Evolutionary conservation across 2,113 vertebrate species (phyloP), one percentile per base, ranked within the genome.

Genomic region (Oryzias curvinotus): DNA sequence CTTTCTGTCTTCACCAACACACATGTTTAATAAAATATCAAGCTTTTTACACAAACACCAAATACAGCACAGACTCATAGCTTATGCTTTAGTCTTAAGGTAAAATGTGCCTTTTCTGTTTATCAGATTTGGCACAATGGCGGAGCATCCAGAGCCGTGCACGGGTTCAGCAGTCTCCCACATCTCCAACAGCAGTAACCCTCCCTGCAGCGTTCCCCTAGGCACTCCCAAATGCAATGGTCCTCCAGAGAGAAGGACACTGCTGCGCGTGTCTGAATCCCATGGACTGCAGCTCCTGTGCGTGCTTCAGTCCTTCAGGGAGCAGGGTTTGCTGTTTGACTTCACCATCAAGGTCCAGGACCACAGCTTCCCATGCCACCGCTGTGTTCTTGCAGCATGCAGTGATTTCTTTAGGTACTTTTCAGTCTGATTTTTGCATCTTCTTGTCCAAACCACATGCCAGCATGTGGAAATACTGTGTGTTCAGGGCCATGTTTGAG

Each of bases 371-470:
- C 93, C 94, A 14, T 98, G 95, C 71, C 96, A 99, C 80, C 94
- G 97, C 63, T 97, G 96, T 83, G 95, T 99, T 65, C 90, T 98
- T 64, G 95, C 96, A 26, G 96, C 96, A 1, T 95, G 94, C 89
- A 99, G 97, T 87, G 96, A 99, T 87, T 99, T 99, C 90, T 98
- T 99, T 92, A 97, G 95, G 96, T 98, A 69, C 23, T 18, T 58
- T 19, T 69, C 51, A 46, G 25, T 67, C 54, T 45, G 13, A 18
- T 65, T 26, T 65, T 14, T 55, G 15, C 19, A 25, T 59, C 26
- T 41, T 16, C 53, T 42, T 36, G 15, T 63, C 14, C 42, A 62
- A 28, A 14, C 52, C 3, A 25, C 21, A 10, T 53, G 28, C 16
- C 25, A 10, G 19, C 17, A 41, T 46, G 2, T 51, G 8, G 26